Base-by-base conservation (phyloP, 2,113 vertebrate genomes). In the Psettodes erumei region DNA sequence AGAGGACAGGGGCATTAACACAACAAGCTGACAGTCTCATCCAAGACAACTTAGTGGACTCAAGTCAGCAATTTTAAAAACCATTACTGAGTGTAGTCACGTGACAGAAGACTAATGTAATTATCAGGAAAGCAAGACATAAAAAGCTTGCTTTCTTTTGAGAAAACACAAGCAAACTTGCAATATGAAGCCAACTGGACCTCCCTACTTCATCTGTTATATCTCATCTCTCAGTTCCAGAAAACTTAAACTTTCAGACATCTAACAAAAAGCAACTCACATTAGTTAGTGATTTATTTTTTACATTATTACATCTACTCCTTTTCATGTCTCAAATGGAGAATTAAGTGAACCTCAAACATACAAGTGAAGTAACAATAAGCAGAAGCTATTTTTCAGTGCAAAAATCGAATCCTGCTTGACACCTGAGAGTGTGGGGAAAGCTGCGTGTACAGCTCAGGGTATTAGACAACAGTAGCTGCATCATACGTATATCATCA, bases 1-100 rank as follows among this genome's bases (percentile, higher is more conserved):
- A 61, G 33, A 66, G 59, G 27, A 80, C 51, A 80, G 11, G 83
- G 18, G 59, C 27, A 71, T 47, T 59, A 33, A 65, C 16, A 45
- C 33, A 19, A 4, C 51, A 25, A 37, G 43, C 40, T n/a, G 40
- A 55, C 32, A 12, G 28, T 25, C 38, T 75, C 27, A 40, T 37
- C 33, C 30, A 27, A 43, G 55, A 38, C n/a, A 30, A 61, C 71
- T 75, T 27, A 55, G 18, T 8, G 51, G 16, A 47, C 63, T 67
- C 55, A 66, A 66, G 25, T 66, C 60, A 60, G 53, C 5, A 0
- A 28, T 73, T 51, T 9, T 15, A 45, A 50, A 37, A 27, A 45
- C 32, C 30, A 15, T 51, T n/a, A 64, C 43, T 61, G 47, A 27
- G 32, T 19, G 38, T 4, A 37, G 51, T 32, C 8, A 19, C 28